A percentile compares a stretch with the other conserved stretches of the same genome.
Conservation (phyloP, 2,113 vertebrate species). For the Microcebus tavaratra region DNA sequence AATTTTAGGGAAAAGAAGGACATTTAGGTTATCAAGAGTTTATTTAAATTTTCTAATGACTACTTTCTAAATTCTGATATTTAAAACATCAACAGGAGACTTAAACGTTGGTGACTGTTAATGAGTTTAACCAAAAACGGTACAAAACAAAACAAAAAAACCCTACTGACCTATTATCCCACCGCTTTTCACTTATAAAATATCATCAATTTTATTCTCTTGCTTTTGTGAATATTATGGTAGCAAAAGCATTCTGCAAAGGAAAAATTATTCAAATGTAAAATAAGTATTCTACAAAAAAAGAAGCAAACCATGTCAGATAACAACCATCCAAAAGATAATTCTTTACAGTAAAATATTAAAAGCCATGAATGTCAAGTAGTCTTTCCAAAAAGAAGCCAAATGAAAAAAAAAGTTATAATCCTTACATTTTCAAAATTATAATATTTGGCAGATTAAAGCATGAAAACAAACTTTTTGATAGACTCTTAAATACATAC, state of each 20-base stretch:
- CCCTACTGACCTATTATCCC: not conserved
- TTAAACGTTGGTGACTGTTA: not conserved
- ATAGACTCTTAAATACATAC: slow-evolving; percentile 75
- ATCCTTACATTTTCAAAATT: slow-evolving; percentile 64
- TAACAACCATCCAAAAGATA: slow-evolving; percentile 40
- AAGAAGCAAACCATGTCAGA: not conserved
- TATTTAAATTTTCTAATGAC: slow-evolving; percentile 39
- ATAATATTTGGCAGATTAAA: slow-evolving; percentile 52
- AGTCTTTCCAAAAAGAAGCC: slow-evolving; percentile 48
- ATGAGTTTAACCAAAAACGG: slow-evolving; percentile 27
- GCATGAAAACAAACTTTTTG: slow-evolving; percentile 66
- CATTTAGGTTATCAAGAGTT: slow-evolving; percentile 1
- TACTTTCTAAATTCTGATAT: slow-evolving; percentile 38
- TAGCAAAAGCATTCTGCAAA: slow-evolving; percentile 52
- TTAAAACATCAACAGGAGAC: slow-evolving; percentile 25
- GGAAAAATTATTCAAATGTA: slow-evolving; percentile 20
- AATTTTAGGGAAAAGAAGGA: slow-evolving; percentile 35
- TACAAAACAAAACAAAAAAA: not conserved
- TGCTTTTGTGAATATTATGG: slow-evolving; percentile 51
- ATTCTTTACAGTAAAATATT: slow-evolving; percentile 46
- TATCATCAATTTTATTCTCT: slow-evolving; percentile 39
- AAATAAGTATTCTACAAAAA: slow-evolving; percentile 46
- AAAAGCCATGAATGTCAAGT: slow-evolving; percentile 44
- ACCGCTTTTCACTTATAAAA: slow-evolving; percentile 12
- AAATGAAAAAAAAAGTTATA: slow-evolving; percentile 46